Evolutionary conservation across 2,888 invertebrate genomes (phyloP).

Genomic region (Thymelicus sylvestris): DNA sequence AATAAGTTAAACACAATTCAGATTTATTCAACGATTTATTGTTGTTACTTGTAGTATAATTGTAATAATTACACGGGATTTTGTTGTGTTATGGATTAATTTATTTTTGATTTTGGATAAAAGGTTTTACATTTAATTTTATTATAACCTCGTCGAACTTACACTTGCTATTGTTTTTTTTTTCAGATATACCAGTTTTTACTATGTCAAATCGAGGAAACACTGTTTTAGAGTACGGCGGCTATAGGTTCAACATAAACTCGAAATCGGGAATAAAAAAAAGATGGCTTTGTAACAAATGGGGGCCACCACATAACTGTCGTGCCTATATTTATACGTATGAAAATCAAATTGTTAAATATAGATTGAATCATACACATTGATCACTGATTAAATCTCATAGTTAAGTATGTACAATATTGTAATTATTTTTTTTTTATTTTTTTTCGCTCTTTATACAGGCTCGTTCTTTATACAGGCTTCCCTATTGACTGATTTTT

Average conservation of each 20-base stretch:
- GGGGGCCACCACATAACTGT: conserved; percentile 41
- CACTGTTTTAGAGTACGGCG: conserved; percentile 29
- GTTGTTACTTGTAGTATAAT: too few species aligned
- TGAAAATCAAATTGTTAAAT: conserved; percentile 45
- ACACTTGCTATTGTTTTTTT: not conserved
- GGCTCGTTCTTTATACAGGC: too few species aligned
- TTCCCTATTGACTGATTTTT: too few species aligned
- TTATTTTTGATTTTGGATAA: too few species aligned
- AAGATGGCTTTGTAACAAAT: conserved; percentile 42
- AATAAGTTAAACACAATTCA: too few species aligned
- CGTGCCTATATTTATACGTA: conserved; percentile 46
- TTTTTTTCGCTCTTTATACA: too few species aligned
- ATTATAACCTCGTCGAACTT: too few species aligned
- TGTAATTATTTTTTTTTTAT: too few species aligned
- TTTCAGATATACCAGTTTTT: conserved; percentile 17
- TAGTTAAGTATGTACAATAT: not conserved
- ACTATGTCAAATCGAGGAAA: conserved; percentile 16
- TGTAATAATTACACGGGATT: too few species aligned
- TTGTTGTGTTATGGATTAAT: too few species aligned
- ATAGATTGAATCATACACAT: conserved; percentile 38
- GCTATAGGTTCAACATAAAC: conserved; percentile 39
- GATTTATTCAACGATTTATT: too few species aligned
- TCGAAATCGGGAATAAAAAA: conserved; percentile 11
- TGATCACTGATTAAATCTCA: not conserved
- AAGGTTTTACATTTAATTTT: too few species aligned